Percentiles rank a stretch among this genome's conserved stretches.
Conservation (phyloP, 2,888 invertebrate genomes). For the Sphaeridia pumilis region DNA sequence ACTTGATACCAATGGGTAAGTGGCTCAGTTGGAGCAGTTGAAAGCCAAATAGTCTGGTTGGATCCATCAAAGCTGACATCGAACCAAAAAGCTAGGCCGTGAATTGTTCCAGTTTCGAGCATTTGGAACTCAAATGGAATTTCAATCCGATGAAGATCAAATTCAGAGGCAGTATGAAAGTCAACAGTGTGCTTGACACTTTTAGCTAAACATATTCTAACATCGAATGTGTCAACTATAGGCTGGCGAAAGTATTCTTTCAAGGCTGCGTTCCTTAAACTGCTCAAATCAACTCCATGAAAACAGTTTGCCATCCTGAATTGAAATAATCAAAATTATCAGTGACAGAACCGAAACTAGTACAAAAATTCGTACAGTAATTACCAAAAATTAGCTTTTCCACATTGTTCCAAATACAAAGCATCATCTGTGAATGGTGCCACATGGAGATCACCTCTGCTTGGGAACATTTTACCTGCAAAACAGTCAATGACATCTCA, state of each 20-base stretch:
- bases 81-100: conserved; percentile 91
- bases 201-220: conserved; percentile 90
- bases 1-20: conserved; percentile 96
- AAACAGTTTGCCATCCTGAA: conserved; percentile 82
- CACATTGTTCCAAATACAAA: conserved; percentile 93
- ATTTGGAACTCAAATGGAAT: conserved; percentile 89
- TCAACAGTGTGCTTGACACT: conserved; percentile 87
- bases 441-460: conserved; percentile 89
- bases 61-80: conserved; percentile 92
- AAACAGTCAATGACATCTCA: conserved; percentile 13
- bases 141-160: conserved; percentile 87
- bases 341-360: neutral
- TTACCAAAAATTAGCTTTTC: conserved; percentile 96
- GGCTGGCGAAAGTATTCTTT: conserved; percentile 97
- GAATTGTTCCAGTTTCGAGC: conserved; percentile 53
- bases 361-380: conserved; percentile 16
- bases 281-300: conserved; percentile 91
- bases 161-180: conserved; percentile 82
- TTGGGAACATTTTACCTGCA: conserved; percentile 90
- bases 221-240: conserved; percentile 96
- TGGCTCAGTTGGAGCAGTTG: conserved; percentile 94
- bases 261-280: conserved; percentile 81
- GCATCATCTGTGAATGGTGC: conserved; percentile 97
- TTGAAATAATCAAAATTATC: neutral
- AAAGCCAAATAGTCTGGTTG: conserved; percentile 85